These are phyloP conservation scores for Pristionchus exspectatus DNA, from an alignment of 2,888 invertebrate genomes.

Conservation along the genomic window DNA sequence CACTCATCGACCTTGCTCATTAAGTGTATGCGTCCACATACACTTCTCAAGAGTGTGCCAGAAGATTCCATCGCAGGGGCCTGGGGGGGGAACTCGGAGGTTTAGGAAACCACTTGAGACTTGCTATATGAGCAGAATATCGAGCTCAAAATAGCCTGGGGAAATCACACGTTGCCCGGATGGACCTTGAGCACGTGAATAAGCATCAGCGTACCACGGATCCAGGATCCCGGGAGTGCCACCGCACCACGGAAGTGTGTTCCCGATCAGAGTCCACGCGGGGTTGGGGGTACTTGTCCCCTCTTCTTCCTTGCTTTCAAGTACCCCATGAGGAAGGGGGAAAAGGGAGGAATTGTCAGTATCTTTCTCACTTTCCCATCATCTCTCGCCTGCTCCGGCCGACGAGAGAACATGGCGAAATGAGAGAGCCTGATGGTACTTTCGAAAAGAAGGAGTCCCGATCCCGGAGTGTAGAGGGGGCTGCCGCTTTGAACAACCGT, in stretches of 20 bases:
- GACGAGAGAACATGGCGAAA: too few species aligned
- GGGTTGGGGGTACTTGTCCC: too few species aligned
- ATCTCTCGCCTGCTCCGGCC: too few species aligned
- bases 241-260: conserved; percentile 3
- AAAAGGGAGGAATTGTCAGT: too few species aligned
- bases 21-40: background rate
- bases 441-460: too few species aligned
- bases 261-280: conserved; percentile 1
- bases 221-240: background rate
- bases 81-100: background rate
- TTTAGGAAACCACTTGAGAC: conserved; percentile 37
- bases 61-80: conserved; percentile 22
- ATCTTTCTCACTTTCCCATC: too few species aligned
- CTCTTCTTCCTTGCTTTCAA: background rate
- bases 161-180: background rate
- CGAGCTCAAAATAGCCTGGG: background rate
- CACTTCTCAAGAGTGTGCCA: conserved; percentile 15
- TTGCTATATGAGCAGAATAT: background rate
- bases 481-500: too few species aligned
- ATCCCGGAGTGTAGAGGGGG: background rate
- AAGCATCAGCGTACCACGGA: background rate
- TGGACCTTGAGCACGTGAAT: background rate
- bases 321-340: conserved; percentile 20
- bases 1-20: conserved; percentile 22
- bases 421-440: too few species aligned